These are phyloP conservation scores for Sipha flava DNA, from an alignment of 1,140 invertebrate genomes.

Conservation along the genomic window DNA sequence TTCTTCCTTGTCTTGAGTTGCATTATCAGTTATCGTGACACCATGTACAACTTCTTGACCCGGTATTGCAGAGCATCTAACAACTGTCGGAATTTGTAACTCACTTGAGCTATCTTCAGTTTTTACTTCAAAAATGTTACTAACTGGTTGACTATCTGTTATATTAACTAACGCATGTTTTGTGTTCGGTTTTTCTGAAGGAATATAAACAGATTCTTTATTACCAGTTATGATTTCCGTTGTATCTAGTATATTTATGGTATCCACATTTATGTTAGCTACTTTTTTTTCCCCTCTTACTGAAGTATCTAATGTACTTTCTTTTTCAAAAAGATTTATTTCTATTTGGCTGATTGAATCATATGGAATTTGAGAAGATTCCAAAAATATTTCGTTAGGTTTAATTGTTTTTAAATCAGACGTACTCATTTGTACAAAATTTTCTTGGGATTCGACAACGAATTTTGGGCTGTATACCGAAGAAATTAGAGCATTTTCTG, in stretches of 20 bases:
- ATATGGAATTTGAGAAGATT: background rate
- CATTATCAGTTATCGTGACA: background rate
- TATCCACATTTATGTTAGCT: background rate
- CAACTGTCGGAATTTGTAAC: background rate
- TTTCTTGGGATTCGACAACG: background rate
- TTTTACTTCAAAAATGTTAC: background rate
- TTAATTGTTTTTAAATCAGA: background rate
- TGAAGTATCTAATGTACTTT: background rate
- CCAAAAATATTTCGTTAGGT: background rate
- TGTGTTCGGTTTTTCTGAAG: background rate
- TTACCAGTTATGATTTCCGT: background rate
- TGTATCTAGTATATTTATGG: background rate
- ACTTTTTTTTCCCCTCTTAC: background rate
- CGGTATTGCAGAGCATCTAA: background rate
- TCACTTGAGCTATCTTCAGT: background rate
- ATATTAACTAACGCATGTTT: background rate
- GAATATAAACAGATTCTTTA: background rate
- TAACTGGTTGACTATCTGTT: background rate
- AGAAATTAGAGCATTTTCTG: background rate
- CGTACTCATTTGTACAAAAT: background rate
- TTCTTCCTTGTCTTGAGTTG: slow-evolving; percentile 18
- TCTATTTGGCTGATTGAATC: background rate
- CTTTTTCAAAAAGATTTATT: slow-evolving; percentile 1
- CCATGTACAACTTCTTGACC: slow-evolving; percentile 16
- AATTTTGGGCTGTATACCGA: background rate